Evolutionary conservation across 2,888 invertebrate genomes (phyloP), one percentile per base, ranked within the genome.

Genomic region (Nymphalis c-album): DNA sequence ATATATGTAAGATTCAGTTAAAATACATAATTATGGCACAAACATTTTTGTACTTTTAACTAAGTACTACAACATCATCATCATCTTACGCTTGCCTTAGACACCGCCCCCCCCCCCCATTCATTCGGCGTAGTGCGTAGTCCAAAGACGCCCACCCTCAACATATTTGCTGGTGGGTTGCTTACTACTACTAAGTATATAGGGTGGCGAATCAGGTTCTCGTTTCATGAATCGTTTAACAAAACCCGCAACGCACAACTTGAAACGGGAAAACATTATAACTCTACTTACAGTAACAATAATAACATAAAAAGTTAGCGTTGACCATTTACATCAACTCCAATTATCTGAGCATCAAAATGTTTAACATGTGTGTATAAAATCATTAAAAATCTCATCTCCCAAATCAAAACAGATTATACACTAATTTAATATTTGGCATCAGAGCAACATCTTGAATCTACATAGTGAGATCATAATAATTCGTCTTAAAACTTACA

Each of bases 381-480:
- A 59, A 59, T 47, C 35, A 18, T 65, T 63, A 40, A 62, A 58
- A 69, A 51, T 59, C 18, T 67, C 31, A 31, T 55, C 53, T 55
- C 17, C 26, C 31, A 31, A 55, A 17, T 55, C 31, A 55, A 55
- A 13, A 62, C 6, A 48, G 8, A 40, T 7, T 46, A 61, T 50
- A 60, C 16, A 35, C 20, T 63, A 55, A 45, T 69, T 67, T 55
- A 68, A 67, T 59, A 71, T 74, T 75, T 75, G 73, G 72, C 74
- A 74, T 70, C 63, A 53, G 55, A 62, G 64, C 22, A 55, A 67
- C 40, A 13, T 40, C 13, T 61, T 60, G 64, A 51, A 59, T 67
- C 63, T 65, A 50, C 53, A 59, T 67, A 72, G 55, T 70, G 74
- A 74, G 73, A 75, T 75, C 73, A 70, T 67, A 68, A 70, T 67